Evolutionary conservation across 2,113 vertebrate genomes (phyloP).

Genomic region (Lonchura striata): DNA sequence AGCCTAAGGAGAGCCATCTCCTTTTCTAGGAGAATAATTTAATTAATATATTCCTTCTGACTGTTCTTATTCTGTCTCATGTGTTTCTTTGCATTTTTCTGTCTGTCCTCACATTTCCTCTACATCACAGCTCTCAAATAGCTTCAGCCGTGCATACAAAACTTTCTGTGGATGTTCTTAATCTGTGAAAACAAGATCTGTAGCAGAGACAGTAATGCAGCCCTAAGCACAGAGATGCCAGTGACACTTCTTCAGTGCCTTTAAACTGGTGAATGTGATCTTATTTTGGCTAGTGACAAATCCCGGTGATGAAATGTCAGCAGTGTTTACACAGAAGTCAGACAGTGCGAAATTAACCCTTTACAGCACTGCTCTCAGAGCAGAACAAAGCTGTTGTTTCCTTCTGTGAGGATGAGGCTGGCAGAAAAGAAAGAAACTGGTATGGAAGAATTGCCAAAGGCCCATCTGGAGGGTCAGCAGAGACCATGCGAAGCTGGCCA

Average conservation of each 20-base stretch:
- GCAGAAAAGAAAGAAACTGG: background rate
- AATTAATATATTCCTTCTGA: background rate
- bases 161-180: constrained; percentile 33
- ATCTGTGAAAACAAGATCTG: constrained; percentile 21
- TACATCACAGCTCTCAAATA: background rate
- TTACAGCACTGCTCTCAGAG: background rate
- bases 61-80: background rate
- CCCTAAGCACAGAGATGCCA: background rate
- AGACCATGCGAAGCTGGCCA: background rate
- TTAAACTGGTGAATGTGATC: constrained; percentile 13
- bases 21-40: background rate
- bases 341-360: constrained; percentile 2
- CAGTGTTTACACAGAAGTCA: constrained; percentile 18
- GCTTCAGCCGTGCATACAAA: background rate
- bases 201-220: constrained; percentile 9
- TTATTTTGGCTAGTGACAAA: constrained; percentile 47
- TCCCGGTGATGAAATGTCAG: constrained; percentile 38
- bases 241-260: constrained; percentile 11
- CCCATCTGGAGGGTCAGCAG: background rate
- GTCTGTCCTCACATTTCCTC: background rate
- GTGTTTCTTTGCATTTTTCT: background rate
- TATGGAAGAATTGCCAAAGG: background rate
- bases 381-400: background rate
- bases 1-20: background rate
- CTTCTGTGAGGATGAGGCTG: background rate